Evolutionary conservation across 2,113 vertebrate genomes (phyloP).

Genomic region (Tyrannus savana): DNA sequence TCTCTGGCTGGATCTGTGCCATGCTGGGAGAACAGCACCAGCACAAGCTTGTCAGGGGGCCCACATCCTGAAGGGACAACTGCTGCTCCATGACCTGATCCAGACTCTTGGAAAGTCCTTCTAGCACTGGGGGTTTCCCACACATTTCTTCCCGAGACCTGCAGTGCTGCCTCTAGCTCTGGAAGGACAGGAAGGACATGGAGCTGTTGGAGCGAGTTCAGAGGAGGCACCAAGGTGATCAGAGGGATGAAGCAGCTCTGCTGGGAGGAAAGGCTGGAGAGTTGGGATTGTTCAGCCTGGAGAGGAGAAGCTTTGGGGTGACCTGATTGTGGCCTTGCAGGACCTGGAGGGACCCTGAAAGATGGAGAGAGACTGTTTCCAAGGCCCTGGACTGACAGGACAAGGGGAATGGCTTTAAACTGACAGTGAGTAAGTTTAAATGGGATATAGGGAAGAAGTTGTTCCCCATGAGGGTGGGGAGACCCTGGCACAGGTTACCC

Average conservation of each 20-base stretch:
- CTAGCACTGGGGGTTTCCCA: background rate
- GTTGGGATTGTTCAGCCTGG: background rate
- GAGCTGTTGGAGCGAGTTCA: background rate
- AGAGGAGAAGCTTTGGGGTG: rapidly evolving
- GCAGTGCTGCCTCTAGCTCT: background rate
- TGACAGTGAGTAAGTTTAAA: background rate
- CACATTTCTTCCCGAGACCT: background rate
- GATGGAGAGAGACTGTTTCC: background rate
- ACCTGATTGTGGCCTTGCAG: rapidly evolving
- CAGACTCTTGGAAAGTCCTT: background rate
- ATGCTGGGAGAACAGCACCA: background rate
- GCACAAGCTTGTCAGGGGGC: background rate
- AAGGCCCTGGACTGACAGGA: background rate
- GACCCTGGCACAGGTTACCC: background rate
- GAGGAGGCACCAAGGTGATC: background rate
- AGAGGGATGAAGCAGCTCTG: background rate
- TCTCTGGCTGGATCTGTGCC: background rate
- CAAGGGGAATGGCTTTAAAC: background rate
- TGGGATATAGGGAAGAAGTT: background rate
- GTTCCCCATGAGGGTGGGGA: rapidly evolving
- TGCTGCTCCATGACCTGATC: background rate
- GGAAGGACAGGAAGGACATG: background rate
- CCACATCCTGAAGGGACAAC: background rate
- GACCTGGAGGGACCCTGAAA: rapidly evolving
- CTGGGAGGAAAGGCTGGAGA: background rate